These are phyloP conservation scores for Rallus limicola DNA, from an alignment of 2,113 vertebrate genomes.

Conservation along the genomic window DNA sequence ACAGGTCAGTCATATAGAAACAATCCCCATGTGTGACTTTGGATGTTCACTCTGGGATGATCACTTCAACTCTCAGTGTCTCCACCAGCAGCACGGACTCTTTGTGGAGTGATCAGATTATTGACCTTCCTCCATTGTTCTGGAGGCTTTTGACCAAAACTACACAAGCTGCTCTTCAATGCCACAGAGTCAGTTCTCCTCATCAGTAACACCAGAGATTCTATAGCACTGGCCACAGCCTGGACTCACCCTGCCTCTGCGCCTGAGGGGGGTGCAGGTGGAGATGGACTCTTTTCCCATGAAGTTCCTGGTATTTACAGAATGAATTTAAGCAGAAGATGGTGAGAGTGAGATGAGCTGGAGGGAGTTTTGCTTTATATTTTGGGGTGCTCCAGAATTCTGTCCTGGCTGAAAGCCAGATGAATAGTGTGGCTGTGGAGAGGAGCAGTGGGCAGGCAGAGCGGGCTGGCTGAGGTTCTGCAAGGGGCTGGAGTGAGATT, in stretches of 20 bases:
- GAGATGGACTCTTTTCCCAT: background rate
- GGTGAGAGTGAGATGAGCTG: background rate
- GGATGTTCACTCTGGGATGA: rapidly evolving
- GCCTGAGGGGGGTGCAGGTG: rapidly evolving
- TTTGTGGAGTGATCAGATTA: background rate
- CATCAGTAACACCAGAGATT: background rate
- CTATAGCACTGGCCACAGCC: background rate
- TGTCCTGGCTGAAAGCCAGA: background rate
- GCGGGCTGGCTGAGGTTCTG: background rate
- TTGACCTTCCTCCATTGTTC: background rate
- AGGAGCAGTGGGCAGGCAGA: background rate
- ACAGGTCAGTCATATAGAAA: background rate
- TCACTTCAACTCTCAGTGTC: background rate
- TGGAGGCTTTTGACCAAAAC: background rate
- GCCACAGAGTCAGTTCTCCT: background rate
- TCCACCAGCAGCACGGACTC: background rate
- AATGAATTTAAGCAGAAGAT: background rate
- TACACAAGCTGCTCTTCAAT: background rate
- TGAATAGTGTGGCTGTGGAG: background rate
- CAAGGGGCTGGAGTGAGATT: background rate
- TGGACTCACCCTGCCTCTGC: background rate
- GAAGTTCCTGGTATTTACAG: background rate
- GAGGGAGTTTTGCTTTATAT: background rate
- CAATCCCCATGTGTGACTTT: rapidly evolving
- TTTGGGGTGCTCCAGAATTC: background rate